A percentile compares a stretch with the other conserved stretches of the same genome.
These are phyloP conservation scores for Dryobota labecula DNA, from an alignment of 2,888 invertebrate species.

Conservation along the genomic window DNA sequence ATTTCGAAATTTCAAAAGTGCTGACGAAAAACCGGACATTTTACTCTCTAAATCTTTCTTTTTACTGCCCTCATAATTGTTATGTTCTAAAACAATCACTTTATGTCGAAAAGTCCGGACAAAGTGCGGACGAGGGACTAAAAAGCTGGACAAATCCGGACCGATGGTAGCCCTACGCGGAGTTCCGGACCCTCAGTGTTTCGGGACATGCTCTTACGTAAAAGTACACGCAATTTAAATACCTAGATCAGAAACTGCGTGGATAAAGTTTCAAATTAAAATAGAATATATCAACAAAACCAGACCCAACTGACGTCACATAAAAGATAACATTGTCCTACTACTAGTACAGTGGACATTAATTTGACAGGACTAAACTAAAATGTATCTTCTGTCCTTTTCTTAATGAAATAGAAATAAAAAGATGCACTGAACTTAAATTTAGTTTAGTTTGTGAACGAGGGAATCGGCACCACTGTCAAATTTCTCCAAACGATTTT, in stretches of 20 bases:
- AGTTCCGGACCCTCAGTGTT: background rate
- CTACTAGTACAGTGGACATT: no score
- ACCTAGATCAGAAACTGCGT: background rate
- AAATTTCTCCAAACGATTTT: no score
- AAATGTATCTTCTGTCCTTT: no score
- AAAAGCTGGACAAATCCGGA: background rate
- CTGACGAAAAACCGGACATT: no score
- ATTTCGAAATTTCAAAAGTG: background rate
- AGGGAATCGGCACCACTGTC: no score
- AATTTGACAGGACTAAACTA: no score
- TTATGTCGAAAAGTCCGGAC: background rate
- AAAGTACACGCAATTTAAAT: background rate
- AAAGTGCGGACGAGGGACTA: background rate
- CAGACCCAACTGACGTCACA: constrained; percentile 37
- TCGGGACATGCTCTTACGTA: background rate
- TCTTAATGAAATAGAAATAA: no score
- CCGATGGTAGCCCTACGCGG: background rate
- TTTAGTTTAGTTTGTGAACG: no score
- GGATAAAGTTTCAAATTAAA: background rate
- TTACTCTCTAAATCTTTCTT: no score
- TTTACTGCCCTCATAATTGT: no score
- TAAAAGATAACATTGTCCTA: constrained; percentile 29
- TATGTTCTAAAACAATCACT: background rate
- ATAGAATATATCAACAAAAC: constrained; percentile 10
- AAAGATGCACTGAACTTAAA: no score